Evolutionary conservation across 64 coral and sea anemone species (phyloP), one percentile per base, ranked within the genome.

Genomic region (Astreopora myriophthalma): DNA sequence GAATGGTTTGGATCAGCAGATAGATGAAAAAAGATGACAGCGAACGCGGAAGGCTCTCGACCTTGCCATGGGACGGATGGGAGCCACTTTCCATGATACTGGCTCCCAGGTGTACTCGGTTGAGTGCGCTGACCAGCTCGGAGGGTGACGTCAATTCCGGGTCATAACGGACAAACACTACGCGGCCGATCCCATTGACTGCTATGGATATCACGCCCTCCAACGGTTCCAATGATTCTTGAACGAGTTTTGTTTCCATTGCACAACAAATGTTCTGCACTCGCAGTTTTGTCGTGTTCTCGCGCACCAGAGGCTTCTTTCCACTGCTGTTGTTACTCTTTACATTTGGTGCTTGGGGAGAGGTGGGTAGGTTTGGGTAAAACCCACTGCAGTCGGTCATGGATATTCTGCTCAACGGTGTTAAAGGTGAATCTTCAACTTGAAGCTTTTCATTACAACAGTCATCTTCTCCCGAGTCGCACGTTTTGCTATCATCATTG

Each of bases 181-280:
- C 94, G 10, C 96, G 93, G 25, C 96, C 96, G 81, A 98, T 93
- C 26, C 93, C 90, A 90, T 98, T 95, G 22, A 98, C 94, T 61
- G 92, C 82, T 10, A 98, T 93, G 26, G 73, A 87, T 38, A 28
- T 46, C 46, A 98, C 92, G 40, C 95, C 93, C 36, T 98, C 32
- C 48, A 98, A 69, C 38, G 94, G 80, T 8, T 81, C 71, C 17
- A 98, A 48, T 39, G 80, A 92, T 31, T 98, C 96, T 39, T 89
- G 66, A 14, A 98, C 94, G 20, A 98, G 64, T 31, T 88, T 62
- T 19, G 80, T 76, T 82, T 98, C 96, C 93, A 95, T 93, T 34
- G 85, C 57, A 44, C 96, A 98, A 20, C 96, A 98, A n/a, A 98
- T 95, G 28, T 98, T 98, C 55, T 98, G 96, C 3, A 98, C 94